A percentile compares a stretch with the other conserved stretches of the same genome.
Evolutionary conservation across 2,888 invertebrate genomes (phyloP).

Genomic region (Ophion obscuratus): DNA sequence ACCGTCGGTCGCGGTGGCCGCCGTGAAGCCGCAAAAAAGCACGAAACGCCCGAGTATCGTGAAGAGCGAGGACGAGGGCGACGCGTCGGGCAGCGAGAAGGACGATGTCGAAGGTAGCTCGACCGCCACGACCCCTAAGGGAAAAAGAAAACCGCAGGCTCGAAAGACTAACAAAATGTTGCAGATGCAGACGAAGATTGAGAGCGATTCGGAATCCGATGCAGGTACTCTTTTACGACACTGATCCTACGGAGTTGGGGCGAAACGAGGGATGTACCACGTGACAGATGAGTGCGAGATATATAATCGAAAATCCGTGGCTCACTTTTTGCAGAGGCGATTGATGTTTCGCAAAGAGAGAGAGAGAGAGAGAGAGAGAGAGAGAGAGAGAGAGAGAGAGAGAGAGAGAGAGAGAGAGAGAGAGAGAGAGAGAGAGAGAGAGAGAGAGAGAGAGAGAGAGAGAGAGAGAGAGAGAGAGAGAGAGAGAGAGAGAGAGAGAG

Average conservation of each 20-base stretch:
- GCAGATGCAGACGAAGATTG: conserved; percentile 83
- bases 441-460: no score
- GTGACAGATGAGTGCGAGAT: neutral
- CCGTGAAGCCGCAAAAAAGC: conserved; percentile 81
- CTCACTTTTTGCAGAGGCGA: neutral
- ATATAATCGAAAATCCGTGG: neutral
- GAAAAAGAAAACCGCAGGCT: conserved; percentile 79
- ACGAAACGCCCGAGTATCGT: conserved; percentile 79
- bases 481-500: no score
- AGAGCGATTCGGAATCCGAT: conserved; percentile 89
- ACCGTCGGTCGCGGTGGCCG: conserved; percentile 78
- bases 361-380: no score
- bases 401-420: no score
- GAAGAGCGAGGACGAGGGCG: conserved; percentile 82
- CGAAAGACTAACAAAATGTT: conserved; percentile 80
- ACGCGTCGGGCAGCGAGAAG: conserved; percentile 81
- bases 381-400: no score
- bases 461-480: no score
- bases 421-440: no score
- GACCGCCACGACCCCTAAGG: conserved; percentile 75
- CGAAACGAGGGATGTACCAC: neutral
- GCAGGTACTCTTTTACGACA: conserved; percentile 81
- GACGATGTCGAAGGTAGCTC: conserved; percentile 77
- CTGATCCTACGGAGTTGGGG: neutral
- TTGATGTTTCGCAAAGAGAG: no score